These are phyloP conservation scores for Bungarus multicinctus DNA, from an alignment of 2,113 vertebrate species.

Conservation along the genomic window DNA sequence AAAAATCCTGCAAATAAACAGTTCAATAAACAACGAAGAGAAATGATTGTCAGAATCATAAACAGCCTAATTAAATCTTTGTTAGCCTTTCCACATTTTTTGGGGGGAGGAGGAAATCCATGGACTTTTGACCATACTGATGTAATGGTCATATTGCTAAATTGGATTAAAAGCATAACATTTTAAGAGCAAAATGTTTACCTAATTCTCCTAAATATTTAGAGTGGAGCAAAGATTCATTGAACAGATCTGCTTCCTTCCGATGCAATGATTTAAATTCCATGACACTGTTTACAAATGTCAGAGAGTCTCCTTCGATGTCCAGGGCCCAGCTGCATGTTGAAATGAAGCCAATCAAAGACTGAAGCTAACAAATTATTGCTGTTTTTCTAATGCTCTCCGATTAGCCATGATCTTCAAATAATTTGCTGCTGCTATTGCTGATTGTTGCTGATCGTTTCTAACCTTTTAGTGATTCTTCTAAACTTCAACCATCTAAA, in stretches of 20 bases:
- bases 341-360: slow-evolving; percentile 53
- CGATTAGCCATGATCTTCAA: slow-evolving; percentile 69
- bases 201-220: slow-evolving; percentile 40
- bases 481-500: slow-evolving; percentile 57
- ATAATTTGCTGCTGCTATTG: slow-evolving; percentile 52
- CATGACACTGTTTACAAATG: background rate
- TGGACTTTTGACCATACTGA: slow-evolving; percentile 48
- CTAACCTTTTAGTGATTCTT: slow-evolving; percentile 68
- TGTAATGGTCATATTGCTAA: slow-evolving; percentile 29
- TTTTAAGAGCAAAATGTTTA: slow-evolving; percentile 37
- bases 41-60: slow-evolving; percentile 4
- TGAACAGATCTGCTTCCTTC: slow-evolving; percentile 46
- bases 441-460: slow-evolving; percentile 71
- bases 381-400: slow-evolving; percentile 69
- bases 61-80: background rate
- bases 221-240: slow-evolving; percentile 14
- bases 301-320: slow-evolving; percentile 62
- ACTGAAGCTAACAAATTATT: slow-evolving; percentile 60
- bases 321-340: slow-evolving; percentile 46
- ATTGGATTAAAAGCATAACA: slow-evolving; percentile 27
- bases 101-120: slow-evolving; percentile 5
- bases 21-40: background rate
- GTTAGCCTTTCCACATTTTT: slow-evolving; percentile 38
- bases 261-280: background rate
- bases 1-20: background rate